Percentiles rank a stretch among this genome's conserved stretches.
phyloP scores from a whole-genome alignment of 92 coral and sea anemone species.

The Epizoanthus rinbou region DNA sequence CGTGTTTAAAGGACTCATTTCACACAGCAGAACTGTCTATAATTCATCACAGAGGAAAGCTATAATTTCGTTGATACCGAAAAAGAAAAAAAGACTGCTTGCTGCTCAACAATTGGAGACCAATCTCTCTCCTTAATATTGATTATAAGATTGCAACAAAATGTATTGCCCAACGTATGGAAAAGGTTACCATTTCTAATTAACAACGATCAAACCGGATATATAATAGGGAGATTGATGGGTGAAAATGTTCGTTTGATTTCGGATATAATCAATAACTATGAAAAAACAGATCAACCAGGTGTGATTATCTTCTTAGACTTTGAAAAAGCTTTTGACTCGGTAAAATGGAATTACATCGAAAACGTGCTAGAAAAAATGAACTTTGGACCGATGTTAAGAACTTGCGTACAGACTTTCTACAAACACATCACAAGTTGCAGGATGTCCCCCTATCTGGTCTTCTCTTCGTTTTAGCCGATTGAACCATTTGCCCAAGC shows the following conservation, averaged over 20 bases:
- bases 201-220: background rate
- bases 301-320: slow-evolving; percentile 1
- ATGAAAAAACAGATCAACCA: background rate
- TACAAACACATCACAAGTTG: slow-evolving; percentile 19
- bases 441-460: slow-evolving; percentile 33
- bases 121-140: background rate
- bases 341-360: slow-evolving; percentile 19
- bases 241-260: background rate
- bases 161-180: background rate
- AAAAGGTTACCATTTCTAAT: slow-evolving; percentile 4
- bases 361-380: background rate
- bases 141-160: slow-evolving; percentile 10
- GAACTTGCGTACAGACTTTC: slow-evolving; percentile 17
- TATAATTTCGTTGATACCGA: slow-evolving; percentile 10
- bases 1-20: slow-evolving; percentile 33
- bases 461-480: slow-evolving; percentile 17
- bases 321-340: slow-evolving; percentile 16
- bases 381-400: slow-evolving; percentile 25
- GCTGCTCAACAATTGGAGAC: slow-evolving; percentile 4
- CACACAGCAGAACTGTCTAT: slow-evolving; percentile 24
- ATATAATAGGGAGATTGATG: background rate
- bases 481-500: slow-evolving; percentile 17
- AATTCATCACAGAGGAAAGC: slow-evolving; percentile 37
- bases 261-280: background rate
- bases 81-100: background rate